phyloP scores from a whole-genome alignment of 2,888 invertebrate species.

The Hedychridium roseum region DNA sequence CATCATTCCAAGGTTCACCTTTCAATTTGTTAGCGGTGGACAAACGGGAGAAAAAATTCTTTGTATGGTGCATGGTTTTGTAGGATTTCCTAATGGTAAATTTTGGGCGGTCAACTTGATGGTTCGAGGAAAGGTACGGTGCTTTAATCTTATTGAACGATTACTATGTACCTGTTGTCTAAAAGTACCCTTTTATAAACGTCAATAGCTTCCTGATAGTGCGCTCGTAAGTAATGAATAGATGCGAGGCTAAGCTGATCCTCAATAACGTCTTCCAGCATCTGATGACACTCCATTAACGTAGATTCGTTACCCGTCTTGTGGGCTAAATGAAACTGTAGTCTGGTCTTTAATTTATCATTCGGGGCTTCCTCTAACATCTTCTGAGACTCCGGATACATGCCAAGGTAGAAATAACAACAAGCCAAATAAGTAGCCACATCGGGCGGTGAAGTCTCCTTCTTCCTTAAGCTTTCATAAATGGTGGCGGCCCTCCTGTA shows the following conservation, averaged over 20 bases:
- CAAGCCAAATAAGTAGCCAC: constrained; percentile 86
- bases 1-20: background rate
- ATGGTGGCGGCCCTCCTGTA: constrained; percentile 73
- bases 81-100: no score
- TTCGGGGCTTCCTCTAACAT: constrained; percentile 72
- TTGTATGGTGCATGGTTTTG: no score
- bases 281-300: constrained; percentile 83
- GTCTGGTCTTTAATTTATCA: constrained; percentile 76
- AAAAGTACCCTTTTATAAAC: constrained; percentile 93
- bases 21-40: background rate
- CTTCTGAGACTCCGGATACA: constrained; percentile 78
- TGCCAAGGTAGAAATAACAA: constrained; percentile 93
- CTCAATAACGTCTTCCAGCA: constrained; percentile 86
- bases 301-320: constrained; percentile 89
- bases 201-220: constrained; percentile 98
- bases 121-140: no score
- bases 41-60: no score
- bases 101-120: no score
- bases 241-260: constrained; percentile 96
- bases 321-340: constrained; percentile 92
- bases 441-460: constrained; percentile 65
- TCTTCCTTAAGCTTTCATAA: constrained; percentile 69
- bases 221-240: constrained; percentile 93
- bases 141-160: no score
- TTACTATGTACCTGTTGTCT: constrained; percentile 93